Evolutionary conservation across 1,140 invertebrate genomes (phyloP), one percentile per base, ranked within the genome.

Genomic region (Manduca sexta): DNA sequence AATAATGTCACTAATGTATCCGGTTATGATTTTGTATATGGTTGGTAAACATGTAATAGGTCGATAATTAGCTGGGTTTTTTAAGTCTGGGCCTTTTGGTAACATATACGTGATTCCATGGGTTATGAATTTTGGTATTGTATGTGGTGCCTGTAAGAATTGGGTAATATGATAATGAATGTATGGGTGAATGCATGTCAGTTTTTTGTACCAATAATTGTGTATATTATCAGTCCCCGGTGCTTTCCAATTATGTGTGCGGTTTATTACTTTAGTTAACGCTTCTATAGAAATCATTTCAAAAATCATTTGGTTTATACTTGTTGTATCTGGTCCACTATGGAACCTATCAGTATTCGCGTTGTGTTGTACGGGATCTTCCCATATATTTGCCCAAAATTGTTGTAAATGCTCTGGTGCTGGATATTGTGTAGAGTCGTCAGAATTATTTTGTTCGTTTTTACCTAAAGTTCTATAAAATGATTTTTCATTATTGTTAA

Each of bases 151-250:
- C 34, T 53, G 12, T 2, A 59, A 54, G 30, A 54, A 59, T 1
- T 35, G n/a, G 26, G 45, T 48, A 2, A 59, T 47, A 10, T 51
- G 48, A 11, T 40, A 48, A 5, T 41, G 51, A 13, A 59, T 31
- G 14, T 14, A 18, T 31, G 51, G 48, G 21, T 54, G 47, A 18
- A 12, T 45, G 10, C 31, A 43, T n/a, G 50, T 53, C 8, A 59
- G 34, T 41, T 52, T 52, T 21, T 59, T 53, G 14, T 58, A 58
- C 50, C 56, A 58, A 13, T 21, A 53, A 16, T 58, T 58, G 13
- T 58, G 56, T 21, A 53, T 59, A 8, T 59, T 53, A 39, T 54
- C 56, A 2, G 44, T 41, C 3, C 56, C 56, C 5, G 56, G 46
- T 11, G 56, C 37, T 33, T 59, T 59, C 51, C 56, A 59, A 14